Percentiles rank a stretch among this genome's conserved stretches.
phyloP scores from a whole-genome alignment of 2,797 vertebrate species.

The Amphiprion clarkii region DNA sequence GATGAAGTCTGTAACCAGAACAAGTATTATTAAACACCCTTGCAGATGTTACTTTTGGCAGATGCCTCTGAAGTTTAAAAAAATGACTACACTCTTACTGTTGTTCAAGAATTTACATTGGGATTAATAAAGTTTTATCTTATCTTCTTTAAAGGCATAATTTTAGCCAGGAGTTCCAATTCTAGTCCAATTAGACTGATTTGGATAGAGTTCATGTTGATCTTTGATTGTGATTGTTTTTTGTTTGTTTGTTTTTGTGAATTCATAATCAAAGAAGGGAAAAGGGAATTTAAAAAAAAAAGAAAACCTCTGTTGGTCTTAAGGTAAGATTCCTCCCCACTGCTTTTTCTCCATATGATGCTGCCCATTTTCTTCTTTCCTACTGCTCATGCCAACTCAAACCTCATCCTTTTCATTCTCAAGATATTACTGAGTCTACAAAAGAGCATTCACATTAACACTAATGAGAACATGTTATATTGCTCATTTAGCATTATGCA shows the following conservation, averaged over 20 bases:
- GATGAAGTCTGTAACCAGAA: neutral
- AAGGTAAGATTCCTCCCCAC: constrained; percentile 5
- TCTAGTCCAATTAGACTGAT: neutral
- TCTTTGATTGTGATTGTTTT: neutral
- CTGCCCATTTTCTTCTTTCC: neutral
- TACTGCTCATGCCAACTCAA: neutral
- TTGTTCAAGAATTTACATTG: no score
- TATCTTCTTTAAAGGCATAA: neutral
- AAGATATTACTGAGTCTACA: neutral
- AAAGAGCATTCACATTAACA: constrained; percentile 6
- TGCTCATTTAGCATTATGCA: neutral
- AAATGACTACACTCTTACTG: neutral
- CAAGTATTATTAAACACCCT: neutral
- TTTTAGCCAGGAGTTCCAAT: neutral
- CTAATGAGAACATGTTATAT: neutral
- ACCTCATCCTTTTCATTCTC: neutral
- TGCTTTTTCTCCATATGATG: neutral
- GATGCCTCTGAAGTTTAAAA: neutral
- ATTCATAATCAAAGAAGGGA: neutral
- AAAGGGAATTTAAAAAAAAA: neutral
- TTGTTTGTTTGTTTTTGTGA: neutral
- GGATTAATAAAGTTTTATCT: no score
- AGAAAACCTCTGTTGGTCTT: neutral
- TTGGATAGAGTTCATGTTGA: neutral
- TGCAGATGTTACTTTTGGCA: neutral